These are phyloP conservation scores for Acronicta psi DNA, from an alignment of 2,888 invertebrate genomes.

Conservation along the genomic window DNA sequence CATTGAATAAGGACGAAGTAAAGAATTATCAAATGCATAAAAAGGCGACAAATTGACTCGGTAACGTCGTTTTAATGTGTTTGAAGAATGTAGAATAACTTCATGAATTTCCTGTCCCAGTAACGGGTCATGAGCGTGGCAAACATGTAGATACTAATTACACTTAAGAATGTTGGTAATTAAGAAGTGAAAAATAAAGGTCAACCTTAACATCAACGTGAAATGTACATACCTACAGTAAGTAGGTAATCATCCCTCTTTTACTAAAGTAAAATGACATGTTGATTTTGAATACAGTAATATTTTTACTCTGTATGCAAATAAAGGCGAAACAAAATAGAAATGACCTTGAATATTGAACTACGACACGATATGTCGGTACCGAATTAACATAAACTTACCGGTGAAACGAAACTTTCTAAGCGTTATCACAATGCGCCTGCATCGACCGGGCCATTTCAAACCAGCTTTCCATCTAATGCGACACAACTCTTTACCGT, in stretches of 20 bases:
- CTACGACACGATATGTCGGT: slow-evolving; percentile 64
- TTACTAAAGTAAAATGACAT: slow-evolving; percentile 8
- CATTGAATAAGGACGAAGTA: slow-evolving; percentile 44
- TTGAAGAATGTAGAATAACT: slow-evolving; percentile 36
- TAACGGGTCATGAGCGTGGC: slow-evolving; percentile 36
- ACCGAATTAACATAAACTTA: slow-evolving; percentile 72
- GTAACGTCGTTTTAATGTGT: slow-evolving; percentile 25
- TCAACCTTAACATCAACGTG: slow-evolving; percentile 5
- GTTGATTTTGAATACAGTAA: slow-evolving; percentile 1
- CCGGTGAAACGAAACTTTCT: slow-evolving; percentile 81
- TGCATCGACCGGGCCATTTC: slow-evolving; percentile 25
- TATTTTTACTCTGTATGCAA: slow-evolving; percentile 16
- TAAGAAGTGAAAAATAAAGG: slow-evolving; percentile 19
- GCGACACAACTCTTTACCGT: slow-evolving; percentile 13
- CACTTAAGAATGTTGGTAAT: slow-evolving; percentile 21
- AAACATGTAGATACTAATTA: slow-evolving; percentile 24
- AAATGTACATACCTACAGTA: background rate
- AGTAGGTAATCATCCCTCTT: background rate
- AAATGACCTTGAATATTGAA: slow-evolving; percentile 75
- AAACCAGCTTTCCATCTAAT: slow-evolving; percentile 49
- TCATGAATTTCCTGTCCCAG: slow-evolving; percentile 37
- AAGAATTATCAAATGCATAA: slow-evolving; percentile 44
- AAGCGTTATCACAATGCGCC: slow-evolving; percentile 64
- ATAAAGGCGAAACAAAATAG: slow-evolving; percentile 53
- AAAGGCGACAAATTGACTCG: slow-evolving; percentile 27